A percentile compares a stretch with the other conserved stretches of the same genome.
These are phyloP conservation scores for Aldabrachelys gigantea DNA, from an alignment of 2,113 vertebrate genomes.

Conservation along the genomic window DNA sequence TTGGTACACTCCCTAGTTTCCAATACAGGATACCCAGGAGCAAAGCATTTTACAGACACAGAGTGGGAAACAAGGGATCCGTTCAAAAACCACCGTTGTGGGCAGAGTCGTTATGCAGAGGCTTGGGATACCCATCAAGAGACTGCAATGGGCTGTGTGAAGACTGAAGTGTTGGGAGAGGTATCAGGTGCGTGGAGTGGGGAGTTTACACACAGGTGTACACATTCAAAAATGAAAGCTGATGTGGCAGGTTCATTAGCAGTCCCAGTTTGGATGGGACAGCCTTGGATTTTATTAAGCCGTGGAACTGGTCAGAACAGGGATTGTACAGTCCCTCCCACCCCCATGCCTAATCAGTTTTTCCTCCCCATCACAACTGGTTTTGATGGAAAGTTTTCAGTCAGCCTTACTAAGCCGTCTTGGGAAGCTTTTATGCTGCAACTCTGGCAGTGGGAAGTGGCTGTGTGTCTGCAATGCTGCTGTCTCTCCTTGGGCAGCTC, in stretches of 20 bases:
- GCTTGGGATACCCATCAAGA: background rate
- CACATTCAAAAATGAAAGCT: background rate
- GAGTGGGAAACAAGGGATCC: background rate
- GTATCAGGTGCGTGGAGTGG: background rate
- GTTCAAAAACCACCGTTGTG: background rate
- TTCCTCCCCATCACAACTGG: background rate
- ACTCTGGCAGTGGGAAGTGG: background rate
- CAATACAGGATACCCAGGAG: background rate
- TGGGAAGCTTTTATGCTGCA: background rate
- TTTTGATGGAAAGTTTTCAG: background rate
- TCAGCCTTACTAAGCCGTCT: background rate
- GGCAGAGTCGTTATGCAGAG: background rate
- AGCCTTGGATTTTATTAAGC: background rate
- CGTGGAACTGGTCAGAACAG: background rate
- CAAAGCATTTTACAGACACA: background rate
- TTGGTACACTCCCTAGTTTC: background rate
- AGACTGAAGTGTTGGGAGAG: background rate
- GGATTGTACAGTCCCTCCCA: background rate
- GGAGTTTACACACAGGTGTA: background rate
- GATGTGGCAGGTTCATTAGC: rapidly evolving
- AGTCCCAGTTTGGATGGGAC: background rate
- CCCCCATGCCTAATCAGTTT: background rate
- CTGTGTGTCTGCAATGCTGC: background rate
- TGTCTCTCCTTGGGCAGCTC: background rate
- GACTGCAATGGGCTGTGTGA: background rate